A percentile compares a stretch with the other conserved stretches of the same genome.
Conservation (phyloP, 2,888 invertebrate genomes). For the Nematopogon swammerdamellus region DNA sequence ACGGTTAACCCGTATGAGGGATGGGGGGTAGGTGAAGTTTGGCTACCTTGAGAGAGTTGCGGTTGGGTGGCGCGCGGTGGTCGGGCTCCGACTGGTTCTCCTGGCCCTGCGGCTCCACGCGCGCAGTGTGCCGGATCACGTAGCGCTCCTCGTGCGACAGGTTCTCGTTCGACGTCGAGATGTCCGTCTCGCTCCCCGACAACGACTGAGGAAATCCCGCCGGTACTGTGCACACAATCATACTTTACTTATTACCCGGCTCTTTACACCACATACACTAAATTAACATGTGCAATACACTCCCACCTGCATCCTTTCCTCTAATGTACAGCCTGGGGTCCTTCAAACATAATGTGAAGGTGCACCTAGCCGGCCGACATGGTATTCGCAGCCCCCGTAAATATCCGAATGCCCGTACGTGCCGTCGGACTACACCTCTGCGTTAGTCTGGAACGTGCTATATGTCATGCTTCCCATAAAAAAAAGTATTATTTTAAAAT, state of each 20-base stretch:
- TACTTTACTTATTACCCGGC: neutral
- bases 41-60: conserved; percentile 57
- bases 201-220: conserved; percentile 70
- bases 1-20: no score
- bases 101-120: conserved; percentile 91
- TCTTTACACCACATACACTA: no score
- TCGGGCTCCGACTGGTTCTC: conserved; percentile 60
- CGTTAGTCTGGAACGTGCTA: no score
- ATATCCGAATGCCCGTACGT: no score
- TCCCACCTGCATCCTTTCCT: no score
- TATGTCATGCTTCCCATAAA: neutral
- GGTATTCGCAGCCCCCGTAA: no score
- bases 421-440: no score
- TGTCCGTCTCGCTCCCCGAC: conserved; percentile 87
- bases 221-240: conserved; percentile 24
- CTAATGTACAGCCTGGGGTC: no score
- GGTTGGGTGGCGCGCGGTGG: conserved; percentile 47
- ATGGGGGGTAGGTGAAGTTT: no score
- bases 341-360: no score
- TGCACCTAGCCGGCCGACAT: no score
- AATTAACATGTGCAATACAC: neutral
- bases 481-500: neutral
- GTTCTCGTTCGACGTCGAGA: conserved; percentile 88
- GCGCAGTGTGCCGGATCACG: conserved; percentile 74
- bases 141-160: conserved; percentile 81